phyloP scores from a whole-genome alignment of 2,797 vertebrate species.

The Eidolon dupreanum region DNA sequence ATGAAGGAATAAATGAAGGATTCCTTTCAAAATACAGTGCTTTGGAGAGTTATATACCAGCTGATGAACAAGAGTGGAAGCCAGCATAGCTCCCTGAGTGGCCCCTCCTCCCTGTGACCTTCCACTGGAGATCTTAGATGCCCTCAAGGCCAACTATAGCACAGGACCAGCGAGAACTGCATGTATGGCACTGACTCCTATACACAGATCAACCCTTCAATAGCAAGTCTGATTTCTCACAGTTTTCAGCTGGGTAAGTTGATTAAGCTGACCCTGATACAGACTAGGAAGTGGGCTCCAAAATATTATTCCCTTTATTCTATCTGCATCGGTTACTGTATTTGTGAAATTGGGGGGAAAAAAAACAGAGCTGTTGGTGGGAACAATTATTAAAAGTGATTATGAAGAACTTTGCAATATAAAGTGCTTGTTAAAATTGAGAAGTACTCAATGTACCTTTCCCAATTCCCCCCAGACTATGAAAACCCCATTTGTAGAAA shows the following conservation, averaged over 20 bases:
- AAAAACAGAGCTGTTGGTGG: conserved; percentile 60
- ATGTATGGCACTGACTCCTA: neutral
- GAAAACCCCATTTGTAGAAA: conserved; percentile 72
- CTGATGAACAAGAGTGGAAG: neutral
- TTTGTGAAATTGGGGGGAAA: conserved; percentile 60
- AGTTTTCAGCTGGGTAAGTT: neutral
- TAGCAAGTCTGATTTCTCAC: neutral
- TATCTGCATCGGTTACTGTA: conserved; percentile 54
- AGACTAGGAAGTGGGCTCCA: conserved; percentile 8
- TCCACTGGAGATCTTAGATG: neutral
- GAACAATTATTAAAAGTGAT: conserved; percentile 78
- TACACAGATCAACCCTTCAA: neutral
- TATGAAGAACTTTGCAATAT: conserved; percentile 69
- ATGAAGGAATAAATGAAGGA: neutral
- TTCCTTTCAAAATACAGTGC: neutral
- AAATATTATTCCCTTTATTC: conserved; percentile 47
- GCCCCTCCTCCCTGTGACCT: neutral
- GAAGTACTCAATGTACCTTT: conserved; percentile 52
- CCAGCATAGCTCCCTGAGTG: neutral
- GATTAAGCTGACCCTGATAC: neutral
- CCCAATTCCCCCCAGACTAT: conserved; percentile 60
- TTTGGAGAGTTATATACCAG: neutral
- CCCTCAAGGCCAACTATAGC: too few species aligned
- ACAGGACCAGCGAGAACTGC: neutral
- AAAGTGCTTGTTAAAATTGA: conserved; percentile 74